Evolutionary conservation across 1,140 invertebrate genomes (phyloP).

Genomic region (Centruroides sculpturatus): DNA sequence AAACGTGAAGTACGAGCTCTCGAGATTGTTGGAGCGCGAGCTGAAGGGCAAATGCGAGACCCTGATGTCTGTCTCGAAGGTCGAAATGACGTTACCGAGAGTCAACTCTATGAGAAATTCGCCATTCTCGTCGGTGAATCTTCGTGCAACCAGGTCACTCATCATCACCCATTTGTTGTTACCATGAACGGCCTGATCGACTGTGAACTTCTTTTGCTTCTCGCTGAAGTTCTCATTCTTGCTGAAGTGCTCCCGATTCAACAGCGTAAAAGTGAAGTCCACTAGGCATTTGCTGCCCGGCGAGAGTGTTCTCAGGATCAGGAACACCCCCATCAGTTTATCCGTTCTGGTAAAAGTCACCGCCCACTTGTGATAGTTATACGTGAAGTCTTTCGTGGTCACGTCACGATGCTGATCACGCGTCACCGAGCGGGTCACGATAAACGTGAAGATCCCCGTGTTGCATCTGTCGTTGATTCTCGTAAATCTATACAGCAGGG

Average conservation of each 20-base stretch:
- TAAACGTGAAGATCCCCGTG: conserved; percentile 56
- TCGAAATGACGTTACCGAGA: conserved; percentile 57
- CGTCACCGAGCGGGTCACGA: conserved; percentile 61
- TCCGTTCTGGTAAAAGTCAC: conserved; percentile 57
- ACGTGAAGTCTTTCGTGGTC: conserved; percentile 68
- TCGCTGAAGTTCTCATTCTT: conserved; percentile 68
- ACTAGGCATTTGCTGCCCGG: conserved; percentile 44
- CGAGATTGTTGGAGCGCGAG: conserved; percentile 34
- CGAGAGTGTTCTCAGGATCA: conserved; percentile 47
- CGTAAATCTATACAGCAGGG: conserved; percentile 66
- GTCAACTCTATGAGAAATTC: conserved; percentile 69
- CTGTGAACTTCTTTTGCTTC: conserved; percentile 40
- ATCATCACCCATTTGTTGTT: conserved; percentile 58
- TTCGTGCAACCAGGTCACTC: conserved; percentile 52
- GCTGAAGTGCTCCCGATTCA: conserved; percentile 73
- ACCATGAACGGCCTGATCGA: conserved; percentile 45
- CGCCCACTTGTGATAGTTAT: conserved; percentile 75
- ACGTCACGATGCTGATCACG: conserved; percentile 63
- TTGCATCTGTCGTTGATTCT: conserved; percentile 66
- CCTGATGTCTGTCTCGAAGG: conserved; percentile 54
- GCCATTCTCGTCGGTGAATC: conserved; percentile 63
- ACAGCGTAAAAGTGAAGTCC: conserved; percentile 67
- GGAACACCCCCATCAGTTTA: conserved; percentile 62
- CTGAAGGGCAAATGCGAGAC: conserved; percentile 33
- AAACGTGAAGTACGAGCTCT: conserved; percentile 55